Evolutionary conservation across 2,113 vertebrate species (phyloP), one percentile per base, ranked within the genome.

Genomic region (Solea solea): DNA sequence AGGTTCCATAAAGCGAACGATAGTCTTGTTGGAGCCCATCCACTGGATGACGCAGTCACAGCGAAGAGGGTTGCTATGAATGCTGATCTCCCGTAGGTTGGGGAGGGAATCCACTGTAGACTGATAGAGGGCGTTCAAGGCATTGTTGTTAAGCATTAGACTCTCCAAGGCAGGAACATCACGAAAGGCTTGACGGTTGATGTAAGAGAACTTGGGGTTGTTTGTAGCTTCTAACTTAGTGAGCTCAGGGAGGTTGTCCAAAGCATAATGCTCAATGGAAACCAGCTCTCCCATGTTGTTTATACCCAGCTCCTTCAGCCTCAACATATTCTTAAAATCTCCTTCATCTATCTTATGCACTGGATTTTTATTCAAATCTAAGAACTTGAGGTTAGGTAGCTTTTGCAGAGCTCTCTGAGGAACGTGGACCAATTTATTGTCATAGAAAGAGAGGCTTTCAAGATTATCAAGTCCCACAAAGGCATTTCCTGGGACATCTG

Each of bases 321-420:
- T 91, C 13, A 98, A 92, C 97, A 99, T 98, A 75, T 98, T 96
- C 82, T 93, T 96, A 83, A 99, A 99, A 90, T 99, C 98, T 0
- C 97, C 97, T 88, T 97, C 95, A 76, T 96, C 95, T 67, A 99
- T 96, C 91, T 96, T 98, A 83, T 95, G 96, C 21, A 99, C 95
- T 0, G 96, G 97, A 3, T 99, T 99, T 92, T 99, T 99, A 90
- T 99, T 99, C 80, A 99, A 95, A 89, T 99, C 98, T 74, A 99
- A 87, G 88, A 99, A 99, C 85, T 99, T 99, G 57, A 99, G 90
- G 80, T 98, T 98, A 28, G 96, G 96, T 59, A 99, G 93, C 84
- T 97, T 98, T 80, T 97, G 96, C 15, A 99, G 93, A n/a, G 97
- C 96, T 42, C 93, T 95, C 58, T 97, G 97, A 64, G 98, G 98